phyloP scores from a whole-genome alignment of 2,113 vertebrate species.

The Delphinus delphis region DNA sequence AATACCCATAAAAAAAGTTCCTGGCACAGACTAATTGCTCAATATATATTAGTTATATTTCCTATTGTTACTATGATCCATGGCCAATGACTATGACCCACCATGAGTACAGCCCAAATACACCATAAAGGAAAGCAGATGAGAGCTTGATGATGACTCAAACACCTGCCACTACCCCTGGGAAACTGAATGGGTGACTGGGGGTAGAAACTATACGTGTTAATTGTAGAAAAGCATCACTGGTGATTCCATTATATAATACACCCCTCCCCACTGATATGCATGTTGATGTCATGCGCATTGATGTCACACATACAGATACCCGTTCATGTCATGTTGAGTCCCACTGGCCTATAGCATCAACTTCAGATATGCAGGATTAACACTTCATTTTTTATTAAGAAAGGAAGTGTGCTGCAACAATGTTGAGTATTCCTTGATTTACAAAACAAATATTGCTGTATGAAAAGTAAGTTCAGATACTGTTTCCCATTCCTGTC shows the following conservation, averaged over 20 bases:
- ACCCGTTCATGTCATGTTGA: too few species aligned
- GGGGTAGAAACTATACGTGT: neutral
- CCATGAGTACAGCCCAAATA: neutral
- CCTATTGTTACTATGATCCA: neutral
- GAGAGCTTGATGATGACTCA: neutral
- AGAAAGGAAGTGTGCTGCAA: neutral
- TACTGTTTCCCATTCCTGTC: neutral
- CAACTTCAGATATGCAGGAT: neutral
- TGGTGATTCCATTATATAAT: neutral
- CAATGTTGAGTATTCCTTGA: neutral
- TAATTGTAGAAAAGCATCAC: neutral
- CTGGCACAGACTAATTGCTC: neutral
- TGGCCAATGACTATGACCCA: neutral
- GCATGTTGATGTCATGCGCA: too few species aligned
- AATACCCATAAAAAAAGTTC: neutral
- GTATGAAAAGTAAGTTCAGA: neutral
- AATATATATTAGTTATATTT: neutral
- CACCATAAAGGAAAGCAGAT: neutral
- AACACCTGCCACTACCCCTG: neutral
- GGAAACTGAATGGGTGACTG: neutral
- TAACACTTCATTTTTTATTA: neutral
- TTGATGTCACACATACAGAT: too few species aligned
- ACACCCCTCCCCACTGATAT: neutral
- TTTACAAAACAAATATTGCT: neutral
- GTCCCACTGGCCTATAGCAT: fast-evolving